Evolutionary conservation across 2,888 invertebrate genomes (phyloP).

Genomic region (Venusia cambrica): DNA sequence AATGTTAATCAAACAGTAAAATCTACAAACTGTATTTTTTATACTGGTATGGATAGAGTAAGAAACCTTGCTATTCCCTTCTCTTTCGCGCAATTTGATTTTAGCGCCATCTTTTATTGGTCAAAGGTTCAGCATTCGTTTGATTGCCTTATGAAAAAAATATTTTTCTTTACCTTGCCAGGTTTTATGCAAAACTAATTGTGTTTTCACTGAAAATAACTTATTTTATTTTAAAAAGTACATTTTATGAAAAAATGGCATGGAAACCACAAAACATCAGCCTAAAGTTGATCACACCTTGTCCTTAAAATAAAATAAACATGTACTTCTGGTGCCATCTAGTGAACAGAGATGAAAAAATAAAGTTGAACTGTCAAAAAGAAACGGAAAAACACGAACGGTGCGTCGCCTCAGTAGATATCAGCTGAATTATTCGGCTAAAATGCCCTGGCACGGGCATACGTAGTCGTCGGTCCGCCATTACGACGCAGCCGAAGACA

Average conservation of each 20-base stretch:
- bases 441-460: constrained; percentile 82
- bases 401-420: constrained; percentile 79
- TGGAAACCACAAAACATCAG: too few relatives aligned
- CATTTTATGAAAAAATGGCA: too few relatives aligned
- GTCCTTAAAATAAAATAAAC: too few relatives aligned
- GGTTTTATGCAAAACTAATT: background rate
- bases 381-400: constrained; percentile 81
- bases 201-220: background rate
- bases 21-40: too few relatives aligned
- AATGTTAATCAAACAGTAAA: too few relatives aligned
- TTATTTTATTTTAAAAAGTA: too few relatives aligned
- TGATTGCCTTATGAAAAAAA: constrained; percentile 23
- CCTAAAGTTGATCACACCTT: too few relatives aligned
- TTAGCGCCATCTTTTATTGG: constrained; percentile 35
- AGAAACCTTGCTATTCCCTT: background rate
- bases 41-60: constrained; percentile 4
- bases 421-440: constrained; percentile 83
- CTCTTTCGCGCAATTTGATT: constrained; percentile 1
- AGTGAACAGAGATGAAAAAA: constrained; percentile 37
- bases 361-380: constrained; percentile 67
- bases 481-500: constrained; percentile 81
- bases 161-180: constrained; percentile 11
- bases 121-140: background rate
- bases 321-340: constrained; percentile 54
- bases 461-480: constrained; percentile 82